Conservation (phyloP, 1,140 invertebrate species). For the Steinernema khuongi region DNA sequence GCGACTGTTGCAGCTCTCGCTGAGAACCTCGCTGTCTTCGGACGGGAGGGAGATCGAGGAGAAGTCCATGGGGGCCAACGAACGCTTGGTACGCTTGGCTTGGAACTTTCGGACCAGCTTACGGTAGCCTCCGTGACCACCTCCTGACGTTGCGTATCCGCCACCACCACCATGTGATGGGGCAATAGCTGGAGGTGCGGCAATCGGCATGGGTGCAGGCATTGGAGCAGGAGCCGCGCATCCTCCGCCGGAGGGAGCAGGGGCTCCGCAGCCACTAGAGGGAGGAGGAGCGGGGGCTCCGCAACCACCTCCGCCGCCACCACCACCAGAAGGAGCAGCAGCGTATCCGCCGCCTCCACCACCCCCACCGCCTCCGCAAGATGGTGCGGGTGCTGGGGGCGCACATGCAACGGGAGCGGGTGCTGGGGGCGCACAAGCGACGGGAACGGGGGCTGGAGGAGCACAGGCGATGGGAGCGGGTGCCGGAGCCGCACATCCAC, state of each 20-base stretch:
- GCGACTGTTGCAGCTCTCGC: slow-evolving; percentile 3
- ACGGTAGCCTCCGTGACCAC: not conserved
- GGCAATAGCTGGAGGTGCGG: too few relatives aligned
- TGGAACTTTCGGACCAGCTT: not conserved
- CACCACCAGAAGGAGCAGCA: not conserved
- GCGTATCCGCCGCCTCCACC: not conserved
- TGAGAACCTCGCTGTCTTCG: not conserved
- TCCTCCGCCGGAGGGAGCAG: too few relatives aligned
- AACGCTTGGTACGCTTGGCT: not conserved
- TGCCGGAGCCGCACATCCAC: not conserved
- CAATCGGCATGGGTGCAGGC: too few relatives aligned
- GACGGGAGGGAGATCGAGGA: not conserved
- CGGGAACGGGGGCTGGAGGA: not conserved
- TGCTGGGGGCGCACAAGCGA: not conserved
- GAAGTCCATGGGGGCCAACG: not conserved
- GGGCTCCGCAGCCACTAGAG: too few relatives aligned
- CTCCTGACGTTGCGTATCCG: not conserved
- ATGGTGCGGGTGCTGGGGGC: not conserved
- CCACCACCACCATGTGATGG: not conserved
- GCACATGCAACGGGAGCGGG: not conserved
- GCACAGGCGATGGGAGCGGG: not conserved
- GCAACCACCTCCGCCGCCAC: not conserved
- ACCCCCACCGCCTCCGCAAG: slow-evolving; percentile 2
- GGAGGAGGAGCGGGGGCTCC: too few relatives aligned
- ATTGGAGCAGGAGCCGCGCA: too few relatives aligned